These are phyloP conservation scores for Agrochola lota DNA, from an alignment of 2,888 invertebrate species.

Conservation along the genomic window DNA sequence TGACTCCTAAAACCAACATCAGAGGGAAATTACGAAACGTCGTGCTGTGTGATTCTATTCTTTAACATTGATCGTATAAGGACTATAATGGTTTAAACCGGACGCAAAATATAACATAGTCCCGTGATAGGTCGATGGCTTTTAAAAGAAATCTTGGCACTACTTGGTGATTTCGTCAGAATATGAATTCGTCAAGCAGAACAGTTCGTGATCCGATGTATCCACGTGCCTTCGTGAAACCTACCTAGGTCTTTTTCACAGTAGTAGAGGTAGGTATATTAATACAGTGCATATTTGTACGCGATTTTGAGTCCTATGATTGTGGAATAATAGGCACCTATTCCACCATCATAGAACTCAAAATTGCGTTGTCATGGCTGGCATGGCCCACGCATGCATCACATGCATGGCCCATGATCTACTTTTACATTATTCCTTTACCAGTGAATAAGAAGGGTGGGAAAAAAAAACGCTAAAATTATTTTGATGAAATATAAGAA, in stretches of 20 bases:
- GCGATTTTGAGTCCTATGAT: too few species aligned
- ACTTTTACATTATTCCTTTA: neutral
- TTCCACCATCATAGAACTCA: neutral
- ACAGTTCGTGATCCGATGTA: conserved; percentile 67
- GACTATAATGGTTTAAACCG: conserved; percentile 13
- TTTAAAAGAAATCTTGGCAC: conserved; percentile 88
- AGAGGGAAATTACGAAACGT: conserved; percentile 8
- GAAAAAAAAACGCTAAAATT: neutral
- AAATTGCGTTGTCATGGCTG: conserved; percentile 4
- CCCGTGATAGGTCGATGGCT: conserved; percentile 85
- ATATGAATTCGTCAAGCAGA: conserved; percentile 85
- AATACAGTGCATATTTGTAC: too few species aligned
- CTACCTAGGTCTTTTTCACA: neutral
- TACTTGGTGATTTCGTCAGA: conserved; percentile 85
- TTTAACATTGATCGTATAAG: conserved; percentile 61
- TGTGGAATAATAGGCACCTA: neutral
- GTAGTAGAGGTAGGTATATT: too few species aligned
- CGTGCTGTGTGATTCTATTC: conserved; percentile 60
- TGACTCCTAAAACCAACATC: conserved; percentile 51
- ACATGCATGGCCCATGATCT: neutral
- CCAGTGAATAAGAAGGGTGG: neutral
- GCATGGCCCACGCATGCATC: conserved; percentile 2
- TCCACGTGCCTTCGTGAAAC: conserved; percentile 31
- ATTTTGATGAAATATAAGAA: neutral
- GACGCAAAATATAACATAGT: conserved; percentile 65